Conservation (phyloP, 2,888 invertebrate genomes). For the Rotaria macrura region DNA sequence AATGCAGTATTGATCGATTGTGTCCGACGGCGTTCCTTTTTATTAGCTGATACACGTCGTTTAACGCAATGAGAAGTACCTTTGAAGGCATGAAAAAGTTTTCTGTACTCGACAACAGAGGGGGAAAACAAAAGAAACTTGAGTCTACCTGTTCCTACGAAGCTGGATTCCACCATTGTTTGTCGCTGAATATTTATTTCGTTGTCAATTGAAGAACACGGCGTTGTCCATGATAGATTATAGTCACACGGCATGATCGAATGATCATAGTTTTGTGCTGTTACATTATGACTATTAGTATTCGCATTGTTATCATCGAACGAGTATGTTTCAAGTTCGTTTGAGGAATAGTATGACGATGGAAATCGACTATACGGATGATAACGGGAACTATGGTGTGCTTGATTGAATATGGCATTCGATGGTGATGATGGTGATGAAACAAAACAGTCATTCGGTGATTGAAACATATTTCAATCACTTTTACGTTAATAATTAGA, state of each 20-base stretch:
- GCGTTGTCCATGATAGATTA: not conserved
- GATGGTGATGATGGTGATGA: not conserved
- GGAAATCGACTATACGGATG: not conserved
- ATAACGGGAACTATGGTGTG: not conserved
- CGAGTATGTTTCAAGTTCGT: not conserved
- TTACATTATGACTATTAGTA: not conserved
- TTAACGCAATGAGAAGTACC: not conserved
- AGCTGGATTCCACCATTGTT: not conserved
- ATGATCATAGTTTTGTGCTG: not conserved
- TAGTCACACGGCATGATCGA: not conserved
- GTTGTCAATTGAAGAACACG: not conserved
- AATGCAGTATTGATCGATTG: constrained; percentile 90
- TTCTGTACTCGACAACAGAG: not conserved
- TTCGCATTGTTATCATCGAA: not conserved
- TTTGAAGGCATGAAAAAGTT: not conserved
- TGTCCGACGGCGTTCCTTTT: constrained; percentile 79
- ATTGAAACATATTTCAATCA: not conserved
- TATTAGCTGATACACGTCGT: constrained; percentile 30
- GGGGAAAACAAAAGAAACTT: not conserved
- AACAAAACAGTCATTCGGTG: not conserved
- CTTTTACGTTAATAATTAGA: not conserved
- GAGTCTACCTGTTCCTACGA: not conserved
- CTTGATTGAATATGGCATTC: not conserved
- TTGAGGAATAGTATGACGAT: not conserved
- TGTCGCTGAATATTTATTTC: not conserved